Base-by-base conservation (phyloP, 2,113 vertebrate genomes). In the Columba janthina region DNA sequence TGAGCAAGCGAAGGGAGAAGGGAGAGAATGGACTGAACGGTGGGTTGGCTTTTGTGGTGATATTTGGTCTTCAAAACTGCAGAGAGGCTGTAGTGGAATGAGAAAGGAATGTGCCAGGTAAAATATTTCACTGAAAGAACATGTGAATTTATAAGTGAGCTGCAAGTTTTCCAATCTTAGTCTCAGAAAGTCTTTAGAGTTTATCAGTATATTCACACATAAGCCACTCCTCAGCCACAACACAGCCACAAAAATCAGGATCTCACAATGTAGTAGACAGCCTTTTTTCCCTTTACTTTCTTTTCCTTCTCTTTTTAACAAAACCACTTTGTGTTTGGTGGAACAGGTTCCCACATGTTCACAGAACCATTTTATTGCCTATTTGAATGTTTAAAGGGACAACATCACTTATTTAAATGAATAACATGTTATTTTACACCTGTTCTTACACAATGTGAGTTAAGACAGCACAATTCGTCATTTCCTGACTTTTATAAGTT, bases 371-470 rank as follows among this genome's bases (percentile, higher is more conserved):
- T 92, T 95, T 92, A 92, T 69, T 89, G 50, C 70, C 65, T 78
- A 69, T 87, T 88, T 85, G 58, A 90, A 93, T 95, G 93, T 95
- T 92, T 96, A 85, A 96, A 93, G 76, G 56, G 58, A 95, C 72
- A 97, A 94, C 83, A 94, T 2, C 44, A 65, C 36, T 89, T 94
- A 96, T 96, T 92, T 95, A 86, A 93, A 94, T 81, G 5, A 88
- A 84, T 62, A 96, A 94, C 88, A 94, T 88, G 88, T 32, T 89
- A 44, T 89, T 93, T 95, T 86, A 92, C 74, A 85, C 48, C 54
- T 69, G n/a, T 86, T 96, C 80, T 94, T 92, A 69, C 26, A 84
- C 54, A 72, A 26, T 25, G 12, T 80, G 58, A 69, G 31, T 81
- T 76, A 83, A 88, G 54, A 50, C 9, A 54, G 36, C 19, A 58